Conservation (phyloP, 2,113 vertebrate genomes). For the Vulpes vulpes region DNA sequence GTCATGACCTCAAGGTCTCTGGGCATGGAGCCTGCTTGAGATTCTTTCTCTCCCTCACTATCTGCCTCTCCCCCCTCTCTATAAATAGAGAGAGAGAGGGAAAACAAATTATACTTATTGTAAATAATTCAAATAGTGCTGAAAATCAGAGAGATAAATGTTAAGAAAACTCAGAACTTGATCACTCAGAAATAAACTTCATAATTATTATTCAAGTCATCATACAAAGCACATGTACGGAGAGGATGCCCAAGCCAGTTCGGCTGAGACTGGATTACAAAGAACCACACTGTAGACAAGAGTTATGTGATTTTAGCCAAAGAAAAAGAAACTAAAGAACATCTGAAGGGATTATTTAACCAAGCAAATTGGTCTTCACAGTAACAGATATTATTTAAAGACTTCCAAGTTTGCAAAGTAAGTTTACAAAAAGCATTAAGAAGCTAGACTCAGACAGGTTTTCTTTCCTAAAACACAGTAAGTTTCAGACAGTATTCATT, state of each 20-base stretch:
- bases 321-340: background rate
- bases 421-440: background rate
- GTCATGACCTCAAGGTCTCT: background rate
- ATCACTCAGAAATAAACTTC: background rate
- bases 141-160: background rate
- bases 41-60: background rate
- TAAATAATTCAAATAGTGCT: slow-evolving; percentile 12
- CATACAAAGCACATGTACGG: background rate
- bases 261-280: background rate
- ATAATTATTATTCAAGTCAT: background rate
- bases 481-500: background rate
- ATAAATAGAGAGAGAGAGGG: background rate
- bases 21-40: background rate
- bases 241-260: background rate
- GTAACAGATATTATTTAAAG: background rate
- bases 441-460: background rate
- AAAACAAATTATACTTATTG: background rate
- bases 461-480: background rate
- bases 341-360: background rate
- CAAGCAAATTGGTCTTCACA: background rate
- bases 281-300: background rate
- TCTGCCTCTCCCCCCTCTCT: background rate
- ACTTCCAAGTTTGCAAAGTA: background rate
- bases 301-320: slow-evolving; percentile 11
- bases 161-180: background rate